Base-by-base conservation (phyloP, 2,113 vertebrate genomes). In the Lynx canadensis region DNA sequence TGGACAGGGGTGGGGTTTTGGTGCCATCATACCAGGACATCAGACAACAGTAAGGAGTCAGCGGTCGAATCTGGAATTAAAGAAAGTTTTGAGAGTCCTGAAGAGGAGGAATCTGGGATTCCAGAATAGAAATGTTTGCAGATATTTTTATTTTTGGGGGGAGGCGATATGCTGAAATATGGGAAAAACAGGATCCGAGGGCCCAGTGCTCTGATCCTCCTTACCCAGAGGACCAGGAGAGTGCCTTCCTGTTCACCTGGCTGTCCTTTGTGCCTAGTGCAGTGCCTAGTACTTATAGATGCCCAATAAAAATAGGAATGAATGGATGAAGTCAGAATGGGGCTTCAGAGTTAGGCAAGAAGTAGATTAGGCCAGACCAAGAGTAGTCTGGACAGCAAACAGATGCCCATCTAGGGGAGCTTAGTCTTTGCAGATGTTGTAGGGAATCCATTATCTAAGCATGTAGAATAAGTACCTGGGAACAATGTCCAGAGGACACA, bases 161-260 rank as follows among this genome's bases (percentile, higher is more conserved):
- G 9, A 29, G 33, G 15, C 3, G 9, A 6, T 63, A 12, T 16
- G 16, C 7, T 31, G 52, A 63, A n/a, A 4, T 36, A 45, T 29
- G 4, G 82, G 84, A 41, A 16, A 36, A 14, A 2, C 5, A 31
- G 31, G 9, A 5, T 41, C 31, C 12, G 1, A 45, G 9, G 16
- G 4, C 2, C 31, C 15, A 11, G 36, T 0, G 2, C 23, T 38
- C 23, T 21, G 45, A 25, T 33, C 29, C 11, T 7, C 21, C 25
- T 48, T n/a, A 65, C 33, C 18, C 19, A 8, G 23, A 55, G 81
- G 11, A 11, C 50, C 48, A 74, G 45, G 31, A n/a, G 1, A 33
- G 5, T 11, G 15, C 5, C 27, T 63, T 69, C 16, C 48, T 13
- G 5, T 4, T 63, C 3, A 19, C 38, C 13, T 13, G 78, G 18